Conservation (phyloP, 2,797 vertebrate species). For the Vultur gryphus region DNA sequence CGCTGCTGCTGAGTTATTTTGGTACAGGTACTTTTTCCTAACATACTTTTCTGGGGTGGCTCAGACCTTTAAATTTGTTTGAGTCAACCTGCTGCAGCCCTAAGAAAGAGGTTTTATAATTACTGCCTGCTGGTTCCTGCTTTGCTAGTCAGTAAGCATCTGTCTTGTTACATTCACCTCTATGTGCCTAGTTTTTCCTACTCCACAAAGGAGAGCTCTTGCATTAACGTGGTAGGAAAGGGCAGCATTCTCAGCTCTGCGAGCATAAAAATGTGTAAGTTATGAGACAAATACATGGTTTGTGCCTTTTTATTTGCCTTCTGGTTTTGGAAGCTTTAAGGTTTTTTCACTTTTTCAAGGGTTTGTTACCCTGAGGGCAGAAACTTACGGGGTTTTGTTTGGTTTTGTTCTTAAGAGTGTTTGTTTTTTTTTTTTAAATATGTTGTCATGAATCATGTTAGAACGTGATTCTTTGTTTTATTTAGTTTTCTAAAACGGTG, state of each 20-base stretch:
- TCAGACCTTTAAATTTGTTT: neutral
- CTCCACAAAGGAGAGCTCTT: neutral
- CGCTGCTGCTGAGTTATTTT: neutral
- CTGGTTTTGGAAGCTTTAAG: neutral
- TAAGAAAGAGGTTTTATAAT: neutral
- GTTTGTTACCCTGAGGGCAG: neutral
- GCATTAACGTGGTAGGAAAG: neutral
- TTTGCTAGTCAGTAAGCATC: fast-evolving
- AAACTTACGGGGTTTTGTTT: neutral
- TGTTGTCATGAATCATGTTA: neutral
- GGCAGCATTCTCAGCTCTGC: fast-evolving
- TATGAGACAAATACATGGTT: neutral
- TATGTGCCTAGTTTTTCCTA: neutral
- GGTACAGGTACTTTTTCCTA: neutral
- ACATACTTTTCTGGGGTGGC: neutral
- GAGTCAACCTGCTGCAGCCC: neutral
- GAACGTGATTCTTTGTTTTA: neutral
- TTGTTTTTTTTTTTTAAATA: neutral
- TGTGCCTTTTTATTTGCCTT: neutral
- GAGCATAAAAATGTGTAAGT: neutral
- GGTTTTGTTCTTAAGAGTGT: neutral
- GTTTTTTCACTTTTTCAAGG: neutral
- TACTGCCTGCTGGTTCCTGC: neutral
- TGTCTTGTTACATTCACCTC: neutral
- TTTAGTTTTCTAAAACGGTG: neutral